Evolutionary conservation across 2,888 invertebrate genomes (phyloP).

Genomic region (Gibbula magus): DNA sequence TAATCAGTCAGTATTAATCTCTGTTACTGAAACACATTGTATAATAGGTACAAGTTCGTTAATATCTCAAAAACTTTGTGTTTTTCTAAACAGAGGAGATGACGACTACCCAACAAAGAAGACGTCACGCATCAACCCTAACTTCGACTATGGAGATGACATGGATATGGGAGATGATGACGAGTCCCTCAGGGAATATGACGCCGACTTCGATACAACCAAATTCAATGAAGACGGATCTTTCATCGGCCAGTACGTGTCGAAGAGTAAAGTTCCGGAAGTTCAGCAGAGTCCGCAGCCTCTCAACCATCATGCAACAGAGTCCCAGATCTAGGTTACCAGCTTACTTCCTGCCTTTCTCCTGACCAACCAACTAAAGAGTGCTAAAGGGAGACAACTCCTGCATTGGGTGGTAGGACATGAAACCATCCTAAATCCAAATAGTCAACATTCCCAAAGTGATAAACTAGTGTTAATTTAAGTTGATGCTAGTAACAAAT

Average conservation of each 20-base stretch:
- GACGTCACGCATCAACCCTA: slow-evolving; percentile 21
- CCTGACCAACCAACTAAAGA: not conserved
- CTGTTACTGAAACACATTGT: no score
- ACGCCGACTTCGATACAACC: slow-evolving; percentile 39
- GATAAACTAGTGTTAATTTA: no score
- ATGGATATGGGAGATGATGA: slow-evolving; percentile 41
- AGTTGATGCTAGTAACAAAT: no score
- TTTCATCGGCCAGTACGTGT: slow-evolving; percentile 46
- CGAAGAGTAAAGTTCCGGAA: slow-evolving; percentile 29
- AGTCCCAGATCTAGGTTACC: not conserved
- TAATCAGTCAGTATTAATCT: no score
- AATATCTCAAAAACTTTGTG: no score
- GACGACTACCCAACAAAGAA: slow-evolving; percentile 38
- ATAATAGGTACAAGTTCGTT: no score
- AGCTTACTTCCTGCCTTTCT: not conserved
- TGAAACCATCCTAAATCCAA: no score
- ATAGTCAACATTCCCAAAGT: no score
- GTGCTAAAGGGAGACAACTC: not conserved
- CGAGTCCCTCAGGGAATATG: slow-evolving; percentile 32
- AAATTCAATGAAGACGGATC: slow-evolving; percentile 50
- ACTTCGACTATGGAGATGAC: slow-evolving; percentile 39
- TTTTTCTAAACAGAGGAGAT: not conserved
- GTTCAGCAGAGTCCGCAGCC: slow-evolving; percentile 33
- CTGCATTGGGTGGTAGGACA: no score
- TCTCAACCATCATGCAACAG: not conserved